Evolutionary conservation across 64 coral and sea anemone species (phyloP), one percentile per base, ranked within the genome.

Genomic region (Platygyra sinensis): DNA sequence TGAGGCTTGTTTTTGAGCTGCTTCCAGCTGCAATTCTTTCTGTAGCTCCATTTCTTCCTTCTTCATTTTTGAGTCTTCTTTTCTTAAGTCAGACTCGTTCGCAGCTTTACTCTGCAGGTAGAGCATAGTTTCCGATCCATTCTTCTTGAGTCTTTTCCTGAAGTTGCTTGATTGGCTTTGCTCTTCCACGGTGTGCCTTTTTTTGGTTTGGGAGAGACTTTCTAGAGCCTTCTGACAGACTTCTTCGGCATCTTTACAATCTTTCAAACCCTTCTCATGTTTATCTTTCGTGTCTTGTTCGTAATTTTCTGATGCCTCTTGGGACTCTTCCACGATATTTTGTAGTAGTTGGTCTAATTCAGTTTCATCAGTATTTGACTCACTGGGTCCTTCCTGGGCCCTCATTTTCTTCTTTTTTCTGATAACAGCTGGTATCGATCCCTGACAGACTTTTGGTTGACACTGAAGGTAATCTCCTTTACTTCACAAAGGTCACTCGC

Each of bases 21-120:
- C 87, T 89, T 89, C 30, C n/a, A 89, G 74, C 57, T 89, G 87
- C 76, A 78, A 78, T 89, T 89, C 87, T 77, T 89, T 89, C 18
- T 89, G 87, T 65, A 39, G 32, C 42, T 89, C 87, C 87, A 89
- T 89, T 65, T 89, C 87, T 89, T 78, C 74, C 55, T 77, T n/a
- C n/a, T n/a, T 89, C 57, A 78, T 77, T 62, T 89, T 77, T 29
- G 78, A 63, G 62, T 86, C 82, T 86, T 86, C 62, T 22, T 69
- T 86, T 36, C 82, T 86, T 46, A 86, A 69, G 31, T 89, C 73
- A 78, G 65, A 77, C 22, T 88, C 86, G 76, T 87, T 87, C 72
- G 76, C 86, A 76, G 86, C 86, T 88, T 88, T 88, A 62, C 24
- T 76, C 49, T 76, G 72, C 60, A 60, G 60, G 72, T 88, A 88